Conservation (phyloP, 2,888 invertebrate genomes). For the Drosophila sordidula region DNA sequence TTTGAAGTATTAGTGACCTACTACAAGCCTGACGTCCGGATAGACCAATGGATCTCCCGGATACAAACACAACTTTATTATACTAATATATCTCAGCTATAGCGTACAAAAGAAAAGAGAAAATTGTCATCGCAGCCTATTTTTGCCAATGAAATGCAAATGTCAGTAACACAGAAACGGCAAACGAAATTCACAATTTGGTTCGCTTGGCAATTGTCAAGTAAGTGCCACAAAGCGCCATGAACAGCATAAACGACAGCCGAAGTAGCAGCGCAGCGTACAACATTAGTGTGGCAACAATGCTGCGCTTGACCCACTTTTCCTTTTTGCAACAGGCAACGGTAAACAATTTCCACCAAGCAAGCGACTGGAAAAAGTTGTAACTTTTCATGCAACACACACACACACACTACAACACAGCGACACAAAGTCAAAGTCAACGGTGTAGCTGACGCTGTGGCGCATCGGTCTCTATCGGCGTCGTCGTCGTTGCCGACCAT, state of each 20-base stretch:
- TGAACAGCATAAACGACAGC: slow-evolving; percentile 62
- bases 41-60: too few relatives aligned
- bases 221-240: slow-evolving; percentile 59
- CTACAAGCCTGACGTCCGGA: too few relatives aligned
- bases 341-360: slow-evolving; percentile 70
- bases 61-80: too few relatives aligned
- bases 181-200: slow-evolving; percentile 45
- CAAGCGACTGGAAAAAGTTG: slow-evolving; percentile 69
- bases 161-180: slow-evolving; percentile 36
- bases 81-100: too few relatives aligned
- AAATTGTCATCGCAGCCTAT: slow-evolving; percentile 64
- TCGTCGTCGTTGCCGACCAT: slow-evolving; percentile 26
- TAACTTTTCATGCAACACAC: slow-evolving; percentile 72
- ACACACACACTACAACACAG: slow-evolving; percentile 16
- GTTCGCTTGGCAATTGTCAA: slow-evolving; percentile 64
- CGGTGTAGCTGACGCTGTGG: slow-evolving; percentile 48
- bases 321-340: slow-evolving; percentile 73
- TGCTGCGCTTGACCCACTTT: slow-evolving; percentile 83
- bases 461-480: slow-evolving; percentile 21
- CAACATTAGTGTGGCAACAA: slow-evolving; percentile 60
- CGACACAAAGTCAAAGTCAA: slow-evolving; percentile 62
- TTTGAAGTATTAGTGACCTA: too few relatives aligned
- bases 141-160: slow-evolving; percentile 62
- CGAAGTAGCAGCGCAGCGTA: slow-evolving; percentile 61
- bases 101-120: slow-evolving; percentile 52